Evolutionary conservation across 2,113 vertebrate genomes (phyloP).

Genomic region (Leucosticte australis): DNA sequence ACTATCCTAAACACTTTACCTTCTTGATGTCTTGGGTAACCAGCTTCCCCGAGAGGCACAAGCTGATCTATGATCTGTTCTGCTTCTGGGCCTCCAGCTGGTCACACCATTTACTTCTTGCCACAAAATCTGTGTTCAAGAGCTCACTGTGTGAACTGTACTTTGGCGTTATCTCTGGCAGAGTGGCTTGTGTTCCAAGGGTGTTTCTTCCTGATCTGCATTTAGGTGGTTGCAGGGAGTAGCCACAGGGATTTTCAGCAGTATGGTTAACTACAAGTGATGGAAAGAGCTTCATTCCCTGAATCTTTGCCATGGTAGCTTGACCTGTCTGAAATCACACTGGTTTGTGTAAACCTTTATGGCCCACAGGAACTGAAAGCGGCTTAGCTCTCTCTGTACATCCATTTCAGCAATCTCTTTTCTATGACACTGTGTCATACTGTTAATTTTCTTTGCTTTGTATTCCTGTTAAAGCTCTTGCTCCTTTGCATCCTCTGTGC

Average conservation of each 20-base stretch:
- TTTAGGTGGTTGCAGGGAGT: neutral
- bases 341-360: neutral
- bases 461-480: neutral
- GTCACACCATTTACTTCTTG: neutral
- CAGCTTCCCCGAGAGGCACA: neutral
- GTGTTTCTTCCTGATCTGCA: accelerated
- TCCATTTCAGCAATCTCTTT: neutral
- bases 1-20: neutral
- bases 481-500: neutral
- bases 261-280: neutral
- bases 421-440: neutral
- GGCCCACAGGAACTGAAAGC: neutral
- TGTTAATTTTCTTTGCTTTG: neutral
- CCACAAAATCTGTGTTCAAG: neutral
- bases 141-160: neutral
- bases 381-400: neutral
- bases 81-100: neutral
- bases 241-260: neutral
- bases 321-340: neutral
- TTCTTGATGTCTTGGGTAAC: neutral
- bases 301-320: neutral
- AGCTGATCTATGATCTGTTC: neutral
- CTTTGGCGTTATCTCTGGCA: neutral
- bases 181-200: neutral
- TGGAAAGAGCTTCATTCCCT: neutral